phyloP scores from a whole-genome alignment of 2,888 invertebrate genomes.

The Rhopalosiphum nymphaeae region DNA sequence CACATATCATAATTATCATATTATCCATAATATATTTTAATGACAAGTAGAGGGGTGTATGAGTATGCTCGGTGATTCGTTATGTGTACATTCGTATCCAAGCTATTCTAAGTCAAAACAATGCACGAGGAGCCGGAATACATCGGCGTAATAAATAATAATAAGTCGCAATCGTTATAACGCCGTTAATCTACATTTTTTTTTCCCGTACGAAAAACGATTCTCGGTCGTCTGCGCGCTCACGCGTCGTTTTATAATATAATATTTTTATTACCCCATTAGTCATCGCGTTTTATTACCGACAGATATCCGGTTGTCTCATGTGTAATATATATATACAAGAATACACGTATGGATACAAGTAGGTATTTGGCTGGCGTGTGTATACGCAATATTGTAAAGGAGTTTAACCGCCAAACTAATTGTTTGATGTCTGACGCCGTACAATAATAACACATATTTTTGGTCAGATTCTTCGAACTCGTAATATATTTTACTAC shows the following conservation, averaged over 20 bases:
- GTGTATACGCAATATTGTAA: background rate
- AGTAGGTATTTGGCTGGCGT: background rate
- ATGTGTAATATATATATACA: background rate
- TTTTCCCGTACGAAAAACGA: background rate
- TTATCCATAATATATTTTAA: background rate
- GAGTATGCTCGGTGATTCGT: background rate
- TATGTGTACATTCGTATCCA: background rate
- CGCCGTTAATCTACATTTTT: slow-evolving; percentile 25
- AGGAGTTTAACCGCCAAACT: slow-evolving; percentile 4
- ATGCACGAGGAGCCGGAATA: background rate
- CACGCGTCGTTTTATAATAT: background rate
- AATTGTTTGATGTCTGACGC: slow-evolving; percentile 26
- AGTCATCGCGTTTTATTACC: slow-evolving; percentile 40
- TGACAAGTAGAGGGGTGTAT: background rate
- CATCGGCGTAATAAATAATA: background rate
- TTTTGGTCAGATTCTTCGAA: background rate
- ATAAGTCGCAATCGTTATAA: slow-evolving; percentile 16
- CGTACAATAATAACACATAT: slow-evolving; percentile 20
- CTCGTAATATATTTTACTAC: background rate
- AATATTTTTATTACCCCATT: slow-evolving; percentile 32
- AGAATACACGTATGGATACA: background rate
- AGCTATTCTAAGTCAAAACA: background rate
- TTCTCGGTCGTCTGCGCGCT: background rate
- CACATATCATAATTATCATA: too few species aligned
- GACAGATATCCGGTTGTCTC: slow-evolving; percentile 27